Evolutionary conservation across 2,113 vertebrate genomes (phyloP), one percentile per base, ranked within the genome.

Genomic region (Sebastes schlegelii): DNA sequence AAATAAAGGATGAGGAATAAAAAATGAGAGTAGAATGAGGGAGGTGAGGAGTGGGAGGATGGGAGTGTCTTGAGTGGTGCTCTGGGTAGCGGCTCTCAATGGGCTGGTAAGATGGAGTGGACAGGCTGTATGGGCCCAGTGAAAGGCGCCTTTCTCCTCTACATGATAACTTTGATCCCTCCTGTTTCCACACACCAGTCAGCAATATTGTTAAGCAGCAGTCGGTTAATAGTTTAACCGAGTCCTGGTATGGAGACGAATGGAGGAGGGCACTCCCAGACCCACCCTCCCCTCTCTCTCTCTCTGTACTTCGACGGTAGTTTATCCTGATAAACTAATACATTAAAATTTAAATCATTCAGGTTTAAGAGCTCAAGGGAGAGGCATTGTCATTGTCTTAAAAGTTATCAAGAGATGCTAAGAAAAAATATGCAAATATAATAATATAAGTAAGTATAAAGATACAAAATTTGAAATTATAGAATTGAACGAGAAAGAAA

Each of bases 121-220:
- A 96, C 94, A 93, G 90, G 84, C 88, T 95, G 89, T 91, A 93
- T 92, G 79, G 93, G 84, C 81, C 68, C 40, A 45, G 52, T 94
- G 93, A 96, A 95, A 92, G 92, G 92, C 13, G 51, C 79, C 88
- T 92, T 94, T 95, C 92, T 94, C 93, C 85, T 92, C 92, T 86
- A 96, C 95, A 96, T 93, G 94, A 94, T 94, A 92, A 91, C 95
- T 96, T 96, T 96, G 95, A 96, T 96, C 94, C 90, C 90, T 85
- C 83, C 91, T 90, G 92, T 92, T 92, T 95, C 92, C 89, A 49
- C 93, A 91, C 91, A 95, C 89, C 92, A 94, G 94, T 95, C 95
- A 95, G 95, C 95, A 96, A 95, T 95, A 96, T 92, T 95, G 94
- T 94, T 89, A 84, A 94, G 91, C 92, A 92, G 92, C 90, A 83